Evolutionary conservation across 2,888 invertebrate species (phyloP), one percentile per base, ranked within the genome.

Genomic region (Venusia cambrica): DNA sequence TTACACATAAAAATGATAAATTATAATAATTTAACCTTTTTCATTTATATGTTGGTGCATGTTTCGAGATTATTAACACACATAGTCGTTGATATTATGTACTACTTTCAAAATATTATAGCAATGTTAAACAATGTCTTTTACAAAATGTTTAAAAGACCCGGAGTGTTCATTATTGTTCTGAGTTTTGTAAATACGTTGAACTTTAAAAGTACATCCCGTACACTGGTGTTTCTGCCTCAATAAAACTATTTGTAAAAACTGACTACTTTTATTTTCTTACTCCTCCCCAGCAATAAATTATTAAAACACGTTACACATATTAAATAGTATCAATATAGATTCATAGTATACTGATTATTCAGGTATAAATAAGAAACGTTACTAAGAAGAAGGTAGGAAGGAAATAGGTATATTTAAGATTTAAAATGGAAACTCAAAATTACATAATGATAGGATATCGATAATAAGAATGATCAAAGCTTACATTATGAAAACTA

Each of bases 211-310:
- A 53, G 45, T 56, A 43, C 50, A 42, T 51, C 60, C 53, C 46
- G 49, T 62, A 69, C 70, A 73, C 69, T 62, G 70, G 73, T 70
- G 66, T 70, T 72, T 79, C 65, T 72, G 75, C 73, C 70, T 69
- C 57, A 83, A 75, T 81, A 79, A 83, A 75, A 71, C 64, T 64
- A 64, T 74, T 77, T 73, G 67, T 68, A 68, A 61, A 20, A 72
- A 58, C 53, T 34, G 13, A n/a, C 5, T 2, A 12, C 2, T 50
- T 49, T 29, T 51, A 33, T 49, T 54, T 21, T 8, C 4, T 4
- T 3, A 19, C 5, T 9, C n/a, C 5, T 4, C 5, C 1, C 5
- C n/a, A n/a, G 16, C 16, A 18, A 18, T 22, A 22, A 1, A 22
- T n/a, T 9, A 19, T 19, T 19, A 7, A 2, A 8, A n/a, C 8